Conservation (phyloP, 2,888 invertebrate genomes). For the Myopa tessellatipennis region DNA sequence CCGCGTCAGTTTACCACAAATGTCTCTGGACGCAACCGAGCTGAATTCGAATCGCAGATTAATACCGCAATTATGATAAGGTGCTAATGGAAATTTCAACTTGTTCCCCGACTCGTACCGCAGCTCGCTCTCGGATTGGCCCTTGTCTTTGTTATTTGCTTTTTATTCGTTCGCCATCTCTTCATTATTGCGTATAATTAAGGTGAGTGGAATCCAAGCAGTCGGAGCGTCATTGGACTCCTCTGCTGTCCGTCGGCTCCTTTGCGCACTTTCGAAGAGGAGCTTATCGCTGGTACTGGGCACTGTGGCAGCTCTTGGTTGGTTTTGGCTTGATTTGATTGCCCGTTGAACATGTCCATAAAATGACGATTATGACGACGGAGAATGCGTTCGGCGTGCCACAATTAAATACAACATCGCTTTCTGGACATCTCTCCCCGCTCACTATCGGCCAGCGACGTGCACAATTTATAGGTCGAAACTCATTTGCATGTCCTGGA, state of each 20-base stretch:
- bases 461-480: conserved; percentile 34
- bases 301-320: too few species aligned
- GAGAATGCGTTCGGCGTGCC: conserved; percentile 16
- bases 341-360: conserved; percentile 36
- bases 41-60: conserved; percentile 54
- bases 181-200: conserved; percentile 20
- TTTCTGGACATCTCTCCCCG: not conserved
- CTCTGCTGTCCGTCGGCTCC: not conserved
- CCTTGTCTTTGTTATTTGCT: not conserved
- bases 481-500: conserved; percentile 37
- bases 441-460: not conserved
- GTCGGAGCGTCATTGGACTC: conserved; percentile 12
- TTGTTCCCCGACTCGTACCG: conserved; percentile 41
- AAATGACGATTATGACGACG: conserved; percentile 42
- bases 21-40: conserved; percentile 23
- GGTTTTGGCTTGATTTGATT: conserved; percentile 15
- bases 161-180: not conserved
- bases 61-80: conserved; percentile 60
- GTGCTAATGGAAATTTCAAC: conserved; percentile 59
- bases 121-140: not conserved
- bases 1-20: conserved; percentile 48
- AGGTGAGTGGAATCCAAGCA: conserved; percentile 16
- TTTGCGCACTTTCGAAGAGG: too few species aligned
- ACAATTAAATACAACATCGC: not conserved
- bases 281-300: too few species aligned